Conservation (phyloP, 1,140 invertebrate species). For the Thaumetopoea pityocampa region DNA sequence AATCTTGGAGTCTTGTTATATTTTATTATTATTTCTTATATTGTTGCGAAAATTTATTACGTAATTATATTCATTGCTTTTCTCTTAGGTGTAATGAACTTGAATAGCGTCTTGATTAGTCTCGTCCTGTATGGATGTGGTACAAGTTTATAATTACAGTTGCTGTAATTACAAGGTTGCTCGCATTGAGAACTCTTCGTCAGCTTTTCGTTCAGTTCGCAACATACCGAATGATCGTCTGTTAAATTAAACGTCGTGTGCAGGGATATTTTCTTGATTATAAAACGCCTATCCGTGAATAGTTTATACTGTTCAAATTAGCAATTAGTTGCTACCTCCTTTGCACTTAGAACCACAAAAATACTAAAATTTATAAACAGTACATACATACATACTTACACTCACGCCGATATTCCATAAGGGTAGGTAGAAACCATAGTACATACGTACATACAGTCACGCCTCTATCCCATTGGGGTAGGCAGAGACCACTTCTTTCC, state of each 20-base stretch:
- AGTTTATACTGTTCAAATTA: conserved; percentile 34
- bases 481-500: too few species aligned
- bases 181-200: conserved; percentile 56
- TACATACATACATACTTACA: too few species aligned
- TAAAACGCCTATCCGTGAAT: conserved; percentile 40
- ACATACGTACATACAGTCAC: too few species aligned
- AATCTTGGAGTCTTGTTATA: conserved; percentile 70
- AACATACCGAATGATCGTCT: conserved; percentile 56
- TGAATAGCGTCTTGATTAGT: conserved; percentile 67
- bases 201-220: conserved; percentile 51
- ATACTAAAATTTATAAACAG: too few species aligned
- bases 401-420: too few species aligned
- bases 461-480: too few species aligned
- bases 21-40: conserved; percentile 72
- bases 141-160: conserved; percentile 70
- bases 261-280: conserved; percentile 52
- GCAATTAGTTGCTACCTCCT: conserved; percentile 11
- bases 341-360: conserved; percentile 1
- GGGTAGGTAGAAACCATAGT: too few species aligned
- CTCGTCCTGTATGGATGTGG: conserved; percentile 45
- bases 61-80: conserved; percentile 69
- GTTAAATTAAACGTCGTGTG: conserved; percentile 68
- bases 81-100: conserved; percentile 54
- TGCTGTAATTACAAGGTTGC: conserved; percentile 69
- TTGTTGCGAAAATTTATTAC: conserved; percentile 68